Percentiles rank a stretch among this genome's conserved stretches.
These are phyloP conservation scores for Ischnus inquisitorius DNA, from an alignment of 2,888 invertebrate genomes.

Conservation along the genomic window DNA sequence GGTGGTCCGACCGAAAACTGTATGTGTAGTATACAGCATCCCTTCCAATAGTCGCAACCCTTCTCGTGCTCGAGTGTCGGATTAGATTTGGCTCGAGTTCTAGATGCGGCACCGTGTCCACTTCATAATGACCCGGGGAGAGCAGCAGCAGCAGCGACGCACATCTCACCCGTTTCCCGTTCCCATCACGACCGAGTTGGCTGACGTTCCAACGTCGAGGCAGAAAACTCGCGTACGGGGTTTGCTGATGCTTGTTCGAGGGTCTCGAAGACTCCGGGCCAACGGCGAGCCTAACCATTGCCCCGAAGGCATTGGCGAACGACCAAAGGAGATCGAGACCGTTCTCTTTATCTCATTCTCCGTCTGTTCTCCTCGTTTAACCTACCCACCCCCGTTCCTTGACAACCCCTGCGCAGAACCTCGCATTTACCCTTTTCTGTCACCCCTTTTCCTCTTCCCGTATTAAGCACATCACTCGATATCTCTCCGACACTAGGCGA, in stretches of 20 bases:
- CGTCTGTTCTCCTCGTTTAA: slow-evolving; percentile 26
- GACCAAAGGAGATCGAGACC: slow-evolving; percentile 46
- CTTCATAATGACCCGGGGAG: slow-evolving; percentile 79
- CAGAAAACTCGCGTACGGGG: slow-evolving; percentile 15
- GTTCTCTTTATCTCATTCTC: slow-evolving; percentile 51
- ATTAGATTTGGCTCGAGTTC: slow-evolving; percentile 80
- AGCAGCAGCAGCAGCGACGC: slow-evolving; percentile 20
- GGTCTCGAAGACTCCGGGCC: slow-evolving; percentile 24
- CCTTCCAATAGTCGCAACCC: slow-evolving; percentile 67
- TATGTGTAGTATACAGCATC: slow-evolving; percentile 6
- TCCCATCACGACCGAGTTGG: slow-evolving; percentile 58
- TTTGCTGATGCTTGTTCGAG: not conserved
- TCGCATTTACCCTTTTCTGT: not conserved
- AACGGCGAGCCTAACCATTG: slow-evolving; percentile 31
- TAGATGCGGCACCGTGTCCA: slow-evolving; percentile 76
- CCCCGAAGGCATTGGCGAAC: slow-evolving; percentile 60
- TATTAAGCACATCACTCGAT: slow-evolving; percentile 52
- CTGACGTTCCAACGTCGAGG: slow-evolving; percentile 34
- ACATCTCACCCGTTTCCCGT: slow-evolving; percentile 19
- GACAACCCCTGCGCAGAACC: not conserved
- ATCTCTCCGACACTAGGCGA: slow-evolving; percentile 29
- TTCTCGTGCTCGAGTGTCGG: slow-evolving; percentile 75
- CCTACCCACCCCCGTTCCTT: not conserved
- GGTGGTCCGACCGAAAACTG: slow-evolving; percentile 45
- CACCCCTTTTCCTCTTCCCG: not conserved